Evolutionary conservation across 1,140 invertebrate genomes (phyloP), one percentile per base, ranked within the genome.

Genomic region (Teleogryllus occipitalis): DNA sequence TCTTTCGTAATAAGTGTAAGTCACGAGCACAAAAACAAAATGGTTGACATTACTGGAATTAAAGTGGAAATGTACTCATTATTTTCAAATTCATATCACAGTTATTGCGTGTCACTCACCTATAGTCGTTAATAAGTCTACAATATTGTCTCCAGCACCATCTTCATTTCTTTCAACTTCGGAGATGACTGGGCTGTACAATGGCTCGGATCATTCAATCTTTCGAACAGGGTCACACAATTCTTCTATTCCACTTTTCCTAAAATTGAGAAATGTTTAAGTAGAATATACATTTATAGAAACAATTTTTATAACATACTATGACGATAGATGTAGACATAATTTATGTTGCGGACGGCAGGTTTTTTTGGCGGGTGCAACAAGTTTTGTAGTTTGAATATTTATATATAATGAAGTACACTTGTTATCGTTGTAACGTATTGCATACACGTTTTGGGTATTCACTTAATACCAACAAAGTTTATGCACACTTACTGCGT

Each of bases 241-340:
- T 74, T 82, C 81, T 47, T 82, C 81, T 48, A 82, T 81, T 8
- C 81, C 80, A 76, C 80, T 82, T 78, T 82, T 82, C 75, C 81
- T 82, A 75, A 14, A 80, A 82, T 49, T 22, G 8, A 39, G 27
- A 39, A 39, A 39, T 39, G 27, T 39, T 39, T 39, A 39, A 39
- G 1, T 39, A 39, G 27, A 39, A 39, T 39, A 39, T 5, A 39
- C 27, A 39, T 39, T 39, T 39, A 2, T 39, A 39, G 1, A 39
- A 39, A 1, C 27, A 39, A 39, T 2, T 5, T 5, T 39, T 39
- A 2, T 2, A 2, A 39, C 27, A 39, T 5, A 39, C 5, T 39
- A 39, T 39, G 27, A 39, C 27, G 1, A 39, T 39, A 5, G 27
- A 39, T 39, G 27, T 39, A 39, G 5, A 2, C 27, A 39, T 39